Evolutionary conservation across 2,888 invertebrate species (phyloP).

Genomic region (Monopis laevigella): DNA sequence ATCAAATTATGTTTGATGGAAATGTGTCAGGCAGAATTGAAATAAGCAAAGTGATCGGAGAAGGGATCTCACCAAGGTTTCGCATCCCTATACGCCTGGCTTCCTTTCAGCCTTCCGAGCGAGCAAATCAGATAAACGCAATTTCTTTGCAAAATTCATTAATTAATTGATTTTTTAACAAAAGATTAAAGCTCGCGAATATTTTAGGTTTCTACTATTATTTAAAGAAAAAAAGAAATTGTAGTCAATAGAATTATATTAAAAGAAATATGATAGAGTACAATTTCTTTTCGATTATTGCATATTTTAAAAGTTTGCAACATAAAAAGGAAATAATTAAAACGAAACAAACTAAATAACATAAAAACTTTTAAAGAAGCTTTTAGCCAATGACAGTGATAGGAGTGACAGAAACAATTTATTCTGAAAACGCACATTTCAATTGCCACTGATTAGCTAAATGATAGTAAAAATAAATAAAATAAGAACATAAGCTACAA

Average conservation of each 20-base stretch:
- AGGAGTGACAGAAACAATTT: conserved; percentile 1
- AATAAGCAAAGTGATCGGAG: neutral
- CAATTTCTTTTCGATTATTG: too few species aligned
- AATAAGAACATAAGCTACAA: conserved; percentile 50
- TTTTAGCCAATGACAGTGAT: conserved; percentile 8
- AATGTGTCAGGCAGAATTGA: neutral
- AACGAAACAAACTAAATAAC: neutral
- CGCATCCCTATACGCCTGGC: conserved; percentile 65
- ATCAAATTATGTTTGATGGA: neutral
- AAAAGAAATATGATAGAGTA: too few species aligned
- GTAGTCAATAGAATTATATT: neutral
- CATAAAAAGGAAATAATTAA: neutral
- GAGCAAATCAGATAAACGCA: conserved; percentile 64
- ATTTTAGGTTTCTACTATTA: neutral
- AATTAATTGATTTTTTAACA: neutral
- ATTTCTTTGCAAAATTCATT: conserved; percentile 45
- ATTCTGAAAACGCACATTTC: neutral
- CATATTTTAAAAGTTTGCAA: too few species aligned
- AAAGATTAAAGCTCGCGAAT: conserved; percentile 4
- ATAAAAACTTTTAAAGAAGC: conserved; percentile 2
- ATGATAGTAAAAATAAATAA: conserved; percentile 17
- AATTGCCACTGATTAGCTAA: neutral
- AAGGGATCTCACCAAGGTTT: conserved; percentile 67
- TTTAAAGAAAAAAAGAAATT: conserved; percentile 6
- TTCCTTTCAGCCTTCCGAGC: conserved; percentile 64